Evolutionary conservation across 92 coral and sea anemone genomes (phyloP).

Genomic region (Zoanthus sansibaricus): DNA sequence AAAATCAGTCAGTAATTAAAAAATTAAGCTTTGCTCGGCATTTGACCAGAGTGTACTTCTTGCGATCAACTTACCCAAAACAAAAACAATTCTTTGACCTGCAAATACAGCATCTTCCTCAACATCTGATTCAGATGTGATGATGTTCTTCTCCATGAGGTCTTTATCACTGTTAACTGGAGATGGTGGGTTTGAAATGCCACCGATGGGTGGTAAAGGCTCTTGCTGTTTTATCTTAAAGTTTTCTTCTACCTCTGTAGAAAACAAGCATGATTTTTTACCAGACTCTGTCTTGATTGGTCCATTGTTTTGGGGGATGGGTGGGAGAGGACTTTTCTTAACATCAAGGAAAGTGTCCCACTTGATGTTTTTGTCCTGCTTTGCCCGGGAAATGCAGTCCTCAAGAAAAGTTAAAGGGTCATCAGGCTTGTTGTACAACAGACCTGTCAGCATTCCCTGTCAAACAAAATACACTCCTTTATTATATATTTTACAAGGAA

Average conservation of each 20-base stretch:
- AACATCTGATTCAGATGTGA: slow-evolving; percentile 73
- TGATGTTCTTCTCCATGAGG: slow-evolving; percentile 71
- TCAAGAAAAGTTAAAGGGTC: slow-evolving; percentile 88
- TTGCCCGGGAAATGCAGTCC: slow-evolving; percentile 88
- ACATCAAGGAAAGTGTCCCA: slow-evolving; percentile 96
- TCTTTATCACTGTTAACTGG: slow-evolving; percentile 73
- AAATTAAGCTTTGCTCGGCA: too few relatives aligned
- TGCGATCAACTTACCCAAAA: slow-evolving; percentile 74
- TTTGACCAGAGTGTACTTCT: too few relatives aligned
- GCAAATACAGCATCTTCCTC: slow-evolving; percentile 82
- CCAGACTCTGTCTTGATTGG: slow-evolving; percentile 89
- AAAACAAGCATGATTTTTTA: slow-evolving; percentile 73
- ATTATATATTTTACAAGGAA: too few relatives aligned
- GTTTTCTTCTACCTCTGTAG: slow-evolving; percentile 76
- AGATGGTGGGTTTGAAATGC: slow-evolving; percentile 44
- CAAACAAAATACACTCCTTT: background rate
- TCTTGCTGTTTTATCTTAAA: slow-evolving; percentile 77
- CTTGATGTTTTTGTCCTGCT: slow-evolving; percentile 77
- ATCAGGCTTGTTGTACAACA: slow-evolving; percentile 92
- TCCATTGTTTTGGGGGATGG: slow-evolving; percentile 93
- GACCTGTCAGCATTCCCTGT: slow-evolving; percentile 97
- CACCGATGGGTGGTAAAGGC: slow-evolving; percentile 88
- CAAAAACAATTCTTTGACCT: slow-evolving; percentile 95
- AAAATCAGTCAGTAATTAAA: too few relatives aligned
- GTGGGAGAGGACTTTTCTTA: slow-evolving; percentile 93